Evolutionary conservation across 2,888 invertebrate genomes (phyloP).

Genomic region (Lymantria monacha): DNA sequence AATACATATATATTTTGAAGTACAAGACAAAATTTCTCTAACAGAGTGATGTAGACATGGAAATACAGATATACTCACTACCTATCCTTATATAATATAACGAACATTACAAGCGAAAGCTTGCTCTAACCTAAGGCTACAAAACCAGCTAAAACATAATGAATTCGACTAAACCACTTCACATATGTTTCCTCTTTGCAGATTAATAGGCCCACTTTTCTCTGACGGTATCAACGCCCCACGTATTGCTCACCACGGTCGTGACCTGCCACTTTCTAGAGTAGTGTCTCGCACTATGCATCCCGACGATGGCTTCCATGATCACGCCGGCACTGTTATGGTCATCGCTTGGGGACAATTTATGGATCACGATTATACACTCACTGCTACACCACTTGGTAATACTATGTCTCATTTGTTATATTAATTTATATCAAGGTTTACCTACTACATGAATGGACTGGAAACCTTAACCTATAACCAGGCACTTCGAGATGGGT

Average conservation of each 20-base stretch:
- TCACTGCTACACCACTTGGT: constrained; percentile 94
- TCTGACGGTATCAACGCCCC: constrained; percentile 93
- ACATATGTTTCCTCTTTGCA: constrained; percentile 43
- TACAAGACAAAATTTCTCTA: neutral
- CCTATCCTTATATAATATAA: neutral
- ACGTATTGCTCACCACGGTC: constrained; percentile 89
- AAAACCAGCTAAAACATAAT: constrained; percentile 11
- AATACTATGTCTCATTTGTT: constrained; percentile 36
- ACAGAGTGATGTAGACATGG: neutral
- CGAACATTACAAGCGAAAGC: constrained; percentile 5
- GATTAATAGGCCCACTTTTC: constrained; percentile 90
- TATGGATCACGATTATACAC: constrained; percentile 96
- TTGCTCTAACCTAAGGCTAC: constrained; percentile 11
- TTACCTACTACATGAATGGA: too few relatives aligned
- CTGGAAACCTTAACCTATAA: too few relatives aligned
- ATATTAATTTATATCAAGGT: too few relatives aligned
- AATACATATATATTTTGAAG: neutral
- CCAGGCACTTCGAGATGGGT: too few relatives aligned
- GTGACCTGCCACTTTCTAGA: constrained; percentile 89
- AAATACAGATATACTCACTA: neutral
- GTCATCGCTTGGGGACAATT: constrained; percentile 97
- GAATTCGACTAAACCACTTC: constrained; percentile 2
- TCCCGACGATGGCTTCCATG: constrained; percentile 95
- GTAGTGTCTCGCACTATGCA: constrained; percentile 95
- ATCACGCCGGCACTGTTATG: constrained; percentile 96